Base-by-base conservation (phyloP, 2,113 vertebrate genomes). In the Struthio camelus region DNA sequence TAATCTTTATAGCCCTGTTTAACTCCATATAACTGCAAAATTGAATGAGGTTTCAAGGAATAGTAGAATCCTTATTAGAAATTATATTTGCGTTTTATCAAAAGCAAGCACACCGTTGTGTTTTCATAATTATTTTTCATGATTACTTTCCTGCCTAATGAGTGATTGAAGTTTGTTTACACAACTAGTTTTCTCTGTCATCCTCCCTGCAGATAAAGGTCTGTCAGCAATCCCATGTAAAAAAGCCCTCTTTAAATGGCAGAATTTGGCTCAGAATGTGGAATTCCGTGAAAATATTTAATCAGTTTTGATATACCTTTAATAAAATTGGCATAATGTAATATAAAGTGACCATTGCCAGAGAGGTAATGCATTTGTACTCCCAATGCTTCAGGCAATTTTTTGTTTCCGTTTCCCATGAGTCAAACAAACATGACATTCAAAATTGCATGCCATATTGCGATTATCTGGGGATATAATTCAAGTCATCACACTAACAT, bases 401-500 rank as follows among this genome's bases (percentile, higher is more conserved):
- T 95, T 97, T 95, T 90, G 81, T 90, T 97, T 96, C 66, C 25
- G 64, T 91, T 93, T 96, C 80, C 82, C 81, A 72, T 71, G 48
- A 94, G 50, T 87, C 50, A 94, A 85, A 65, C 76, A 95, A 97
- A 96, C 59, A 93, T 42, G 73, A 54, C 70, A 93, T 83, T 95
- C 81, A 80, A 80, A 97, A 96, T 81, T 90, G 38, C 34, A 65
- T 48, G 50, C 72, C 82, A 84, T 92, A 91, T 82, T 96, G 73
- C 75, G 79, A 78, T 93, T 93, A 90, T 92, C 65, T 85, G 34
- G 71, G 79, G 80, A 87, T 22, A 81, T 88, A 85, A 95, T 95
- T 92, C 81, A 85, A 93, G 65, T 91, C 46, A 77, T 76, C 62
- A 50, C 27, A 20, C 46, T 86, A 89, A 87, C 87, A 92, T 93